A percentile compares a stretch with the other conserved stretches of the same genome.
Evolutionary conservation across 2,113 vertebrate species (phyloP).

Genomic region (Pagrus major): DNA sequence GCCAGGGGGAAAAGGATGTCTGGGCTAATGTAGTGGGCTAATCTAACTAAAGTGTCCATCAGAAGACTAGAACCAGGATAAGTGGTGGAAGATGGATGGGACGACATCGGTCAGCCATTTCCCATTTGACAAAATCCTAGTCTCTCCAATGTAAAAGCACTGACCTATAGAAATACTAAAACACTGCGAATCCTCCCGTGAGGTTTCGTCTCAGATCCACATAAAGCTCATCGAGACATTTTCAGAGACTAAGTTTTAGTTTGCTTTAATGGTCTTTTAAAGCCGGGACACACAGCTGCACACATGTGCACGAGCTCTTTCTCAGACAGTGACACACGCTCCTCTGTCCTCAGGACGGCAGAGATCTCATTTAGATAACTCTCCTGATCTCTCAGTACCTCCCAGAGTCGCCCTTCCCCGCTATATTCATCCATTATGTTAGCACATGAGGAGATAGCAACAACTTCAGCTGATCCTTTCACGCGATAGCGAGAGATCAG

Average conservation of each 20-base stretch:
- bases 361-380: conserved; percentile 76
- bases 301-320: conserved; percentile 7
- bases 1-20: conserved; percentile 6
- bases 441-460: conserved; percentile 40
- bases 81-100: not conserved
- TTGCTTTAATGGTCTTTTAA: conserved; percentile 31
- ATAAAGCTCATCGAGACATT: not conserved
- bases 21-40: conserved; percentile 3
- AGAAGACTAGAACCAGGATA: not conserved
- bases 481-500: conserved; percentile 36
- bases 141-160: conserved; percentile 8
- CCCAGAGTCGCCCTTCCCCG: conserved; percentile 35
- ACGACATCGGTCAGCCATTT: not conserved
- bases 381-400: conserved; percentile 50
- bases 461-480: conserved; percentile 44
- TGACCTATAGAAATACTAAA: not conserved
- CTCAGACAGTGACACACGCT: conserved; percentile 43
- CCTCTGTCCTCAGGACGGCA: conserved; percentile 46
- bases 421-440: conserved; percentile 54
- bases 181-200: not conserved
- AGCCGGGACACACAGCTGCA: conserved; percentile 19
- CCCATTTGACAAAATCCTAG: not conserved
- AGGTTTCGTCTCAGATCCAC: conserved; percentile 6
- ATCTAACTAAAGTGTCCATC: conserved; percentile 8
- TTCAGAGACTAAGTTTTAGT: not conserved